Percentiles rank a stretch among this genome's conserved stretches.
Evolutionary conservation across 2,797 vertebrate genomes (phyloP).

Genomic region (Dendrocincla fuliginosa): DNA sequence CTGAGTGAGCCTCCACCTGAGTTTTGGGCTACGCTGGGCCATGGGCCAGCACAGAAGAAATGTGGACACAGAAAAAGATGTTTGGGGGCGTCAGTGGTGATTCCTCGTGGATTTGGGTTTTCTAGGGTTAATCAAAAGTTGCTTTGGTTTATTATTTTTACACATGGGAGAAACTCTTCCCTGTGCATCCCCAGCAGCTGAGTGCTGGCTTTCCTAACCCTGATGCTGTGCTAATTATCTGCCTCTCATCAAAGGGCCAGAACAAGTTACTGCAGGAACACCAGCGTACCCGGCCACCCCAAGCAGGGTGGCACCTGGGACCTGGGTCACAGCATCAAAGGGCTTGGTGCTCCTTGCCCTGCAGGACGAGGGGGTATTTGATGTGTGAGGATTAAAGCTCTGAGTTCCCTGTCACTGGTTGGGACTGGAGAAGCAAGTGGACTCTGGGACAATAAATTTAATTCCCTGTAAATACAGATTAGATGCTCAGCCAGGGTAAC

Average conservation of each 20-base stretch:
- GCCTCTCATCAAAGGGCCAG: not conserved
- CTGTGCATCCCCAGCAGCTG: not conserved
- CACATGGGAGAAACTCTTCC: not conserved
- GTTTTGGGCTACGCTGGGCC: not conserved
- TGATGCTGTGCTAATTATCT: not conserved
- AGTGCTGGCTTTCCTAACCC: not conserved
- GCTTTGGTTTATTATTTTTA: not conserved
- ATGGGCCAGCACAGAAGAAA: not conserved
- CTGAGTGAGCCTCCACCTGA: not conserved
- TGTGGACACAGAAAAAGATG: rapidly evolving
- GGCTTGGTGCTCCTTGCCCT: not conserved
- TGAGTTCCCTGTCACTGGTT: not conserved
- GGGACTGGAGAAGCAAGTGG: not conserved
- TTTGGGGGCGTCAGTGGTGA: not conserved
- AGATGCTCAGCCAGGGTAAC: not conserved
- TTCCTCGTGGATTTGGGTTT: not conserved
- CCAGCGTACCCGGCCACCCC: not conserved
- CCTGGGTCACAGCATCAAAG: slow-evolving; percentile 8
- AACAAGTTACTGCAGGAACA: slow-evolving; percentile 10
- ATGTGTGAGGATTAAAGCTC: not conserved
- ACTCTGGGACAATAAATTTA: not conserved
- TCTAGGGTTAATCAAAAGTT: not conserved
- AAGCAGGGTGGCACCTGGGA: not conserved
- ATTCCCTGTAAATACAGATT: slow-evolving; percentile 37
- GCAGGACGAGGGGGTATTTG: not conserved